Conservation (phyloP, 2,797 vertebrate species). For the Orestias chungarensis region DNA sequence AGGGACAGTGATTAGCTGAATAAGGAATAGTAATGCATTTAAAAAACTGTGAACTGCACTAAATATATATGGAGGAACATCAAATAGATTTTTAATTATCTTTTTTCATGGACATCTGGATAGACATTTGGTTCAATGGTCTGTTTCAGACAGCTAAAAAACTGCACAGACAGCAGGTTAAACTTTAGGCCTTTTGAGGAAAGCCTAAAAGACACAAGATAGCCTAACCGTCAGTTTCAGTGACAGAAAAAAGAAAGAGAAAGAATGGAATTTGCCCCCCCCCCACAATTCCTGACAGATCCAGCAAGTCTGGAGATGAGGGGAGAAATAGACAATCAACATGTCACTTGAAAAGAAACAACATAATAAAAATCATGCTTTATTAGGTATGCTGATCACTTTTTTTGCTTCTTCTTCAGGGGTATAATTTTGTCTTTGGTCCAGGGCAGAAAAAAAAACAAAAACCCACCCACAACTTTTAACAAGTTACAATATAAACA, state of each 20-base stretch:
- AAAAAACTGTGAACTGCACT: slow-evolving; percentile 10
- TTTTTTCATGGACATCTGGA: slow-evolving; percentile 6
- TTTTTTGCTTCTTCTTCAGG: slow-evolving; percentile 15
- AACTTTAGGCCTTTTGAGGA: slow-evolving; percentile 66
- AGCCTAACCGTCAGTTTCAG: slow-evolving; percentile 65
- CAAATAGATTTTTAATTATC: background rate
- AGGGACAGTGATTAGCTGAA: background rate
- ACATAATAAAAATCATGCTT: slow-evolving; percentile 67
- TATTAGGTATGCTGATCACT: slow-evolving; percentile 73
- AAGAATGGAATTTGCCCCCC: slow-evolving; percentile 37
- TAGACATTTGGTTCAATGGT: slow-evolving; percentile 30
- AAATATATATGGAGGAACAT: too few relatives aligned
- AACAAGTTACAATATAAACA: slow-evolving; percentile 28
- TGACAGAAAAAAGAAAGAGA: slow-evolving; percentile 55
- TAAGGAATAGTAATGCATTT: background rate
- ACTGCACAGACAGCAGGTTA: slow-evolving; percentile 59
- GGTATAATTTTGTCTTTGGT: background rate
- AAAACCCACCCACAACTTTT: slow-evolving; percentile 2
- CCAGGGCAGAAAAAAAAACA: slow-evolving; percentile 2
- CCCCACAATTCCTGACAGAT: slow-evolving; percentile 23
- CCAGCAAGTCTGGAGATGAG: slow-evolving; percentile 18
- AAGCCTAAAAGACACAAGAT: slow-evolving; percentile 68
- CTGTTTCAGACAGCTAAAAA: slow-evolving; percentile 42
- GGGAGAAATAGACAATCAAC: slow-evolving; percentile 61
- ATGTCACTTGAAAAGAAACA: slow-evolving; percentile 25